Evolutionary conservation across 2,113 vertebrate genomes (phyloP).

Genomic region (Anser brachyrhynchus): DNA sequence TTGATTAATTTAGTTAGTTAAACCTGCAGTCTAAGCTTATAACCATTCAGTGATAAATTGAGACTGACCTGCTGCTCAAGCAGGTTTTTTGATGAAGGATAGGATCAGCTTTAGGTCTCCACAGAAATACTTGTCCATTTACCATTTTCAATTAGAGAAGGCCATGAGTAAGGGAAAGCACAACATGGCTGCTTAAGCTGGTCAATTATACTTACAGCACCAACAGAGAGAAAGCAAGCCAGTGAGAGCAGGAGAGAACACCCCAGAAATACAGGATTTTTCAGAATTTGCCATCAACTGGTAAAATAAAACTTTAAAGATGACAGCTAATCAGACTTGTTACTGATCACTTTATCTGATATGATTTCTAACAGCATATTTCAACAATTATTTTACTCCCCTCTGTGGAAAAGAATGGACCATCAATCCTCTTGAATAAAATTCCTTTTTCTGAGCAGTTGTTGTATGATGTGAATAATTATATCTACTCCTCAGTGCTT

Average conservation of each 20-base stretch:
- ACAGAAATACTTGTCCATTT: constrained; percentile 64
- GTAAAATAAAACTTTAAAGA: constrained; percentile 39
- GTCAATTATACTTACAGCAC: constrained; percentile 35
- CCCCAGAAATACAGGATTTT: neutral
- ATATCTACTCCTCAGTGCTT: neutral
- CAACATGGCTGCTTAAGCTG: constrained; percentile 46
- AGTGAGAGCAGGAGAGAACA: neutral
- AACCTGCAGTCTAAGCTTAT: constrained; percentile 70
- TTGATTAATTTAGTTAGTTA: constrained; percentile 77
- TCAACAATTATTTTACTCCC: constrained; percentile 57
- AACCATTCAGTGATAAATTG: constrained; percentile 67
- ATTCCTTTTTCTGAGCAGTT: constrained; percentile 17
- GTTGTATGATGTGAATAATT: constrained; percentile 51
- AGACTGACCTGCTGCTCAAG: constrained; percentile 68
- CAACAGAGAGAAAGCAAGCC: accelerated
- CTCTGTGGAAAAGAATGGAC: constrained; percentile 32
- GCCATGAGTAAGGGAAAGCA: constrained; percentile 58
- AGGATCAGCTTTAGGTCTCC: constrained; percentile 55
- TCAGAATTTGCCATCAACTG: constrained; percentile 22
- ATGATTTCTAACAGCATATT: constrained; percentile 51
- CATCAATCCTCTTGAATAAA: constrained; percentile 43
- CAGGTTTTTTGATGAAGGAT: constrained; percentile 69
- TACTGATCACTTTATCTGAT: constrained; percentile 43
- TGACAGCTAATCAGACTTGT: constrained; percentile 52
- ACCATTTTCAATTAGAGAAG: constrained; percentile 67